phyloP scores from a whole-genome alignment of 92 coral and sea anemone species.

The Plumapathes pennacea region DNA sequence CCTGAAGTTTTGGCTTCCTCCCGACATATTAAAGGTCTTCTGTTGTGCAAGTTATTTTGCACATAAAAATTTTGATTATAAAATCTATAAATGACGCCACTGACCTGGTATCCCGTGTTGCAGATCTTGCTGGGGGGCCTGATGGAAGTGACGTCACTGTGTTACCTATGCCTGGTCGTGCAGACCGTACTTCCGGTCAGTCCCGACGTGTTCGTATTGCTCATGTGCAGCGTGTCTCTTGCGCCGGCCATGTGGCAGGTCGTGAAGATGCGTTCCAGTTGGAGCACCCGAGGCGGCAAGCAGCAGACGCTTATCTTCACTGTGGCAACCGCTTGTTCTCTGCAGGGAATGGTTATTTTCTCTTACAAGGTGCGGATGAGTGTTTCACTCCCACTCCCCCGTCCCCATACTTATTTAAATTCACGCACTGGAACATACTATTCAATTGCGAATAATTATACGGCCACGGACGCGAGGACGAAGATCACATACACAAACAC shows the following conservation, averaged over 20 bases:
- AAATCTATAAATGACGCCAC: no score
- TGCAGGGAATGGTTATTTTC: conserved; percentile 18
- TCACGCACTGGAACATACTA: no score
- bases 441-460: no score
- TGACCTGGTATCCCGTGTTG: no score
- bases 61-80: no score
- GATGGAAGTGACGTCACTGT: conserved; percentile 51
- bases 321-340: conserved; percentile 8
- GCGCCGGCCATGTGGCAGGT: conserved; percentile 55
- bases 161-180: conserved; percentile 47
- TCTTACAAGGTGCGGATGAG: conserved; percentile 7
- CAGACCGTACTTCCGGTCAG: conserved; percentile 39
- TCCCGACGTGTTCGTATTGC: conserved; percentile 36
- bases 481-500: no score
- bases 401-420: no score
- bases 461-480: no score
- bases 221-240: conserved; percentile 62
- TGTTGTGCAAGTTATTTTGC: no score
- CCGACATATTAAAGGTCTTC: no score
- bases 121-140: conserved; percentile 59
- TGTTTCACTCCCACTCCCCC: no score
- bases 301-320: conserved; percentile 2
- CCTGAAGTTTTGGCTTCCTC: no score
- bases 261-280: conserved; percentile 1
- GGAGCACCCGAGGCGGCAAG: not conserved